Conservation (phyloP, 2,113 vertebrate genomes). For the Percopsis transmontana region DNA sequence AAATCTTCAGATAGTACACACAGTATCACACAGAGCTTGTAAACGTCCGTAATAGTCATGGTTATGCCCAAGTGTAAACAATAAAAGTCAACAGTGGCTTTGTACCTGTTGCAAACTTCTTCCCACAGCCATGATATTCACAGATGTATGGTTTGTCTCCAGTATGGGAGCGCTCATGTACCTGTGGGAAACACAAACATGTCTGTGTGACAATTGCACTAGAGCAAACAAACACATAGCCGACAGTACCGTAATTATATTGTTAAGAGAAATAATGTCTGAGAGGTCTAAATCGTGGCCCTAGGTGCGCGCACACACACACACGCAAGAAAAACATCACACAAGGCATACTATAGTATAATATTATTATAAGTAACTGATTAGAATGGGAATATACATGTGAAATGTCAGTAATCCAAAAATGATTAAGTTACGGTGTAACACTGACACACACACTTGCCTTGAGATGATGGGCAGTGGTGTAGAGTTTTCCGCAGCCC, state of each 20-base stretch:
- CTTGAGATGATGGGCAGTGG: slow-evolving; percentile 98
- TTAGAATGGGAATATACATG: no score
- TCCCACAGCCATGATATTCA: slow-evolving; percentile 91
- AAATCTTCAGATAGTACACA: no score
- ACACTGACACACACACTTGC: slow-evolving; percentile 53
- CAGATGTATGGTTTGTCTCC: slow-evolving; percentile 96
- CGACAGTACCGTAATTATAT: not conserved
- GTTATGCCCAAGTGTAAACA: not conserved
- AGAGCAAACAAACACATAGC: slow-evolving; percentile 1
- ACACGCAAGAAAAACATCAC: not conserved
- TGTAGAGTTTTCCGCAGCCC: slow-evolving; percentile 96
- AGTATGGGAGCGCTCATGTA: slow-evolving; percentile 96
- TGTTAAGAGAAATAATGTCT: not conserved
- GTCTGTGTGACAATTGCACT: not conserved
- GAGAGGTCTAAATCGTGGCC: not conserved
- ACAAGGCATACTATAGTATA: not conserved
- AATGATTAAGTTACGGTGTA: no score
- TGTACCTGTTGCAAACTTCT: slow-evolving; percentile 99
- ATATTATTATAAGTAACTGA: no score
- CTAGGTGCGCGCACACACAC: not conserved
- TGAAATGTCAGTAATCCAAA: no score
- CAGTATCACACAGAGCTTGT: not conserved
- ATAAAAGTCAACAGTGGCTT: slow-evolving; percentile 1
- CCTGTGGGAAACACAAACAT: slow-evolving; percentile 76
- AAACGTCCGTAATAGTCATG: not conserved